Evolutionary conservation across 2,797 vertebrate genomes (phyloP), one percentile per base, ranked within the genome.

Genomic region (Gymnoscopelus microlampas): DNA sequence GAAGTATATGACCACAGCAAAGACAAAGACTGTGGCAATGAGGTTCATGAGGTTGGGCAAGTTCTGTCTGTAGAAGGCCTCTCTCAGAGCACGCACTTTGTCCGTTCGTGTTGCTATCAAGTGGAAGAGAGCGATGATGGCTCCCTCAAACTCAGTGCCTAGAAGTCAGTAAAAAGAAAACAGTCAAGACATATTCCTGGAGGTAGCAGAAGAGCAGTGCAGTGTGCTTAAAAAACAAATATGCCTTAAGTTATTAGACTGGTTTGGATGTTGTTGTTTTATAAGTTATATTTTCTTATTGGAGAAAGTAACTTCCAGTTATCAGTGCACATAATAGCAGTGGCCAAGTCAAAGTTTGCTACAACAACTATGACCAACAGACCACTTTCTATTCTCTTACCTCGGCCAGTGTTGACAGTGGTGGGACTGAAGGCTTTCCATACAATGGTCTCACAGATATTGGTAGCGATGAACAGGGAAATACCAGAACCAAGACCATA

Each of bases 391-490:
- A 49, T 47, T 4, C 9, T 15, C 73, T 84, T 88, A 98, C 97
- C 98, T 97, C 97, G 89, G 60, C 98, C 98, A 0, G 98, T 99
- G 92, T 99, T 99, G 77, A 99, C 97, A 0, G 98, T 99, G 4
- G 98, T 99, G 58, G 98, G 98, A 78, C 98, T 99, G 89, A 99
- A 98, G 0, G 98, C 97, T 77, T 99, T 99, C 98, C 98, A 99
- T 4, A 99, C 97, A 0, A 99, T 99, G 6, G 98, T 99, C 91
- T 99, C 98, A 65, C 98, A 99, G 87, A 99, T 99, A 88, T 99
- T 99, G 39, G 98, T 99, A 14, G 98, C 98, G n/a, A 99, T 99
- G 85, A 99, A 99, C 63, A 99, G 95, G 3, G 98, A 99, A 73
- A 99, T 99, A 0, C 98, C 98, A 53, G 98, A 99, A 63, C 98